Percentiles rank a stretch among this genome's conserved stretches.
Conservation (phyloP, 2,797 vertebrate genomes). For the Muscicapa striata region DNA sequence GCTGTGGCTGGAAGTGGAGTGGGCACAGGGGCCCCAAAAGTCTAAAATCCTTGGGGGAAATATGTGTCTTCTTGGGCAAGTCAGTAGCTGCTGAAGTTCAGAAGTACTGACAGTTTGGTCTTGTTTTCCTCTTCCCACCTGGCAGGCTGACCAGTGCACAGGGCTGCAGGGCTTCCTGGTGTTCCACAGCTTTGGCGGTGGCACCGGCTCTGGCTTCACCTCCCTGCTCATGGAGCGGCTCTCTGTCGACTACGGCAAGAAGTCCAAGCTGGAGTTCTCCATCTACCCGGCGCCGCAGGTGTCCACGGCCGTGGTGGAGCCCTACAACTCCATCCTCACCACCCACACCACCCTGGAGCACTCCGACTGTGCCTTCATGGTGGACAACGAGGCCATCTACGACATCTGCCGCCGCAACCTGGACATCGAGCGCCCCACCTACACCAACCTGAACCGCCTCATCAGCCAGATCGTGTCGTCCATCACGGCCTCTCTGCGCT, state of each 20-base stretch:
- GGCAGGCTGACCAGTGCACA: slow-evolving; percentile 70
- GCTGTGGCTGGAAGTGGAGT: not conserved
- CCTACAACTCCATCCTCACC: slow-evolving; percentile 84
- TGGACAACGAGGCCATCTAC: slow-evolving; percentile 85
- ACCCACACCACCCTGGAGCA: slow-evolving; percentile 84
- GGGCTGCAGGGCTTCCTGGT: slow-evolving; percentile 86
- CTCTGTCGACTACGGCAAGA: slow-evolving; percentile 65
- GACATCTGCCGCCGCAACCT: slow-evolving; percentile 84
- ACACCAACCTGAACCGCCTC: slow-evolving; percentile 71
- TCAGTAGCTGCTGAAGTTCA: not conserved
- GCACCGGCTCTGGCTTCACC: slow-evolving; percentile 81
- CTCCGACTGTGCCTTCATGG: slow-evolving; percentile 85
- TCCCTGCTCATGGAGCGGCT: slow-evolving; percentile 69
- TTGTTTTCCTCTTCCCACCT: not conserved
- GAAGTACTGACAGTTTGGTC: not conserved
- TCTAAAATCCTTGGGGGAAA: too few species aligned
- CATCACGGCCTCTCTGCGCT: not conserved
- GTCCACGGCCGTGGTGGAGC: slow-evolving; percentile 82
- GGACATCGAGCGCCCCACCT: slow-evolving; percentile 79
- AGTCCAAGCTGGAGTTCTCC: slow-evolving; percentile 83
- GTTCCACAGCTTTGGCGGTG: slow-evolving; percentile 85
- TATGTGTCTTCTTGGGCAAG: not conserved
- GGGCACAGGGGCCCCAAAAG: too few species aligned
- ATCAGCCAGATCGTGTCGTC: not conserved
- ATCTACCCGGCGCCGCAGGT: slow-evolving; percentile 82